Evolutionary conservation across 2,797 vertebrate genomes (phyloP), one percentile per base, ranked within the genome.

Genomic region (Holocentrus rufus): DNA sequence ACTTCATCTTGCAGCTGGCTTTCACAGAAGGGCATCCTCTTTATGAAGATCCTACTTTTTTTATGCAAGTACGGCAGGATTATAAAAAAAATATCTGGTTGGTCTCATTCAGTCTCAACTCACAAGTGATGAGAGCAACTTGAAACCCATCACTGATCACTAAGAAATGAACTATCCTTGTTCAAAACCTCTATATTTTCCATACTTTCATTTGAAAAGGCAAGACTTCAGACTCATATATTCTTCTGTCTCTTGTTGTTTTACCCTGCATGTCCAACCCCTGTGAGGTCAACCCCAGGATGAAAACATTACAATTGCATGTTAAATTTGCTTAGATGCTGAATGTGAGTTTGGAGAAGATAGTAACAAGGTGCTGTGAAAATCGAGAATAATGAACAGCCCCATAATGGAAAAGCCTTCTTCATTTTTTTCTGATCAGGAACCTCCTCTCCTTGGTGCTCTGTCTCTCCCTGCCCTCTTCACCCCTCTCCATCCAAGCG

Each of bases 381-480:
- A 52, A 63, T 75, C 44, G 18, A 52, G 23, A 36, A 70, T 76
- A 83, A 88, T 60, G 60, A 79, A 31, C 5, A 4, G 34, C n/a
- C 34, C 65, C 47, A 56, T 5, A 63, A 18, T 4, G 64, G 42
- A 20, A 52, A 72, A 69, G 64, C 50, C 62, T 59, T 79, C 68
- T 77, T 81, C 78, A 86, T 82, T 81, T 75, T 36, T 59, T 74
- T 84, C 81, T 80, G 70, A 91, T 86, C 67, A 82, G 56, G 59
- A 76, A 30, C 74, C 66, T 70, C 27, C 73, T 63, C 55, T 55
- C 17, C 0, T 54, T 10, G 1, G 15, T 72, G 34, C 53, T 61
- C 76, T 53, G 66, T 69, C 72, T 74, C 31, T 54, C 46, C 75
- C 67, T 34, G 31, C 31, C 31, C 31, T 34, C 31, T 34, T 6